Percentiles rank a stretch among this genome's conserved stretches.
phyloP scores from a whole-genome alignment of 1,140 invertebrate genomes.

The Callitettix versicolor region DNA sequence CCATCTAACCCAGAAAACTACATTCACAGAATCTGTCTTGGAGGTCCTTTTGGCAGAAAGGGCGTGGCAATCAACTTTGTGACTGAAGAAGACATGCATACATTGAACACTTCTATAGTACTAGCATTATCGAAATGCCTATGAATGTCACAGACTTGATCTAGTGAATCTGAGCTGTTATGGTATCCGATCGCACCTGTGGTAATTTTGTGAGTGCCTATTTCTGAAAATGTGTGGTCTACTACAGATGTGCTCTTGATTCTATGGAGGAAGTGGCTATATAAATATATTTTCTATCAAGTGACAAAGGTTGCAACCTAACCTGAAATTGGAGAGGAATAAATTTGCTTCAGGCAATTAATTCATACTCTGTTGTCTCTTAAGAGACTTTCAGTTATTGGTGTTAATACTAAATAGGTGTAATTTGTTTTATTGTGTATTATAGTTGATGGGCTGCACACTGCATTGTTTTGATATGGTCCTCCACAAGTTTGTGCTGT shows the following conservation, averaged over 20 bases:
- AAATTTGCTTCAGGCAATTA: conserved; percentile 6
- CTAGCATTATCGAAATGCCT: conserved; percentile 98
- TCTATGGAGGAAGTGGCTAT: conserved; percentile 12
- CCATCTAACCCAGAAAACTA: too few relatives aligned
- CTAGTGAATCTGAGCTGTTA: conserved; percentile 40
- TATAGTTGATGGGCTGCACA: conserved; percentile 8
- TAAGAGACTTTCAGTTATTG: not conserved
- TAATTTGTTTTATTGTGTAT: conserved; percentile 20
- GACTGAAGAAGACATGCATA: conserved; percentile 86
- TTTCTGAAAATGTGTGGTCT: conserved; percentile 32
- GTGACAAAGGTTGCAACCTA: conserved; percentile 4
- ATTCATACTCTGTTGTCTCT: not conserved
- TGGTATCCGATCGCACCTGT: conserved; percentile 34
- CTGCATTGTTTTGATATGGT: not conserved
- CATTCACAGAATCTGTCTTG: conserved; percentile 99
- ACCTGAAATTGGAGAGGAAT: not conserved
- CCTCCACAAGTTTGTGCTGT: not conserved
- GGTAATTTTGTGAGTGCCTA: conserved; percentile 32
- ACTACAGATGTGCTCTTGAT: conserved; percentile 23
- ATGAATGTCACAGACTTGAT: conserved; percentile 97
- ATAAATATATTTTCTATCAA: conserved; percentile 13
- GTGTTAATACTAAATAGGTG: conserved; percentile 8
- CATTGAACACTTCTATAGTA: conserved; percentile 96
- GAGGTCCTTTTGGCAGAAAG: conserved; percentile 98
- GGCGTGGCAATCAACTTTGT: conserved; percentile 99